Percentiles rank a stretch among this genome's conserved stretches.
Evolutionary conservation across 1,140 invertebrate species (phyloP).

Genomic region (Euglossa dilemma): DNA sequence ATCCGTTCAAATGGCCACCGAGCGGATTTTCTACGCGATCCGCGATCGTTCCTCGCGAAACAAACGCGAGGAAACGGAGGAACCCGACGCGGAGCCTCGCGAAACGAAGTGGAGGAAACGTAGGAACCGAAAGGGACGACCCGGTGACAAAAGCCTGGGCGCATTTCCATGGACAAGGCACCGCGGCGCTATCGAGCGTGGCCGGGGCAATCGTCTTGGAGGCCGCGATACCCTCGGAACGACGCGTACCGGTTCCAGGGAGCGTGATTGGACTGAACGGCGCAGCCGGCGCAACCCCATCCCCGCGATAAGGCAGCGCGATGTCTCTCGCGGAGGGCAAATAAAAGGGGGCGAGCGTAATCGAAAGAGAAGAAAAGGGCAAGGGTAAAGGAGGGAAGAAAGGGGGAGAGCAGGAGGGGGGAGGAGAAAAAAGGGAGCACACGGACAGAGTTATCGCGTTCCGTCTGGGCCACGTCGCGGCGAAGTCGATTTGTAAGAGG

Average conservation of each 20-base stretch:
- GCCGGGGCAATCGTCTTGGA: constrained; percentile 14
- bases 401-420: constrained; percentile 13
- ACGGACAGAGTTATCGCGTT: constrained; percentile 60
- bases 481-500: constrained; percentile 57
- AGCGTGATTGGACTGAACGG: constrained; percentile 34
- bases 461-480: constrained; percentile 58
- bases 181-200: constrained; percentile 22
- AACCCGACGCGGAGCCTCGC: not conserved
- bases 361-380: constrained; percentile 59
- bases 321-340: constrained; percentile 60
- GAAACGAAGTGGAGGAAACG: not conserved
- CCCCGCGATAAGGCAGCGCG: constrained; percentile 54
- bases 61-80: no score
- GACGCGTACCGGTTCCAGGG: constrained; percentile 25
- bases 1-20: no score
- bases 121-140: no score
- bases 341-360: constrained; percentile 52
- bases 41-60: no score
- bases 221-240: constrained; percentile 15
- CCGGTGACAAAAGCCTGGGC: not conserved
- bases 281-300: constrained; percentile 34
- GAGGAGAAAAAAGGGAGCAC: constrained; percentile 21
- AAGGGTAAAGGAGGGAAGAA: constrained; percentile 35
- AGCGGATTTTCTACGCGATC: no score
- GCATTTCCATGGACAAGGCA: not conserved